phyloP scores from a whole-genome alignment of 2,797 vertebrate species.

The Manis javanica region DNA sequence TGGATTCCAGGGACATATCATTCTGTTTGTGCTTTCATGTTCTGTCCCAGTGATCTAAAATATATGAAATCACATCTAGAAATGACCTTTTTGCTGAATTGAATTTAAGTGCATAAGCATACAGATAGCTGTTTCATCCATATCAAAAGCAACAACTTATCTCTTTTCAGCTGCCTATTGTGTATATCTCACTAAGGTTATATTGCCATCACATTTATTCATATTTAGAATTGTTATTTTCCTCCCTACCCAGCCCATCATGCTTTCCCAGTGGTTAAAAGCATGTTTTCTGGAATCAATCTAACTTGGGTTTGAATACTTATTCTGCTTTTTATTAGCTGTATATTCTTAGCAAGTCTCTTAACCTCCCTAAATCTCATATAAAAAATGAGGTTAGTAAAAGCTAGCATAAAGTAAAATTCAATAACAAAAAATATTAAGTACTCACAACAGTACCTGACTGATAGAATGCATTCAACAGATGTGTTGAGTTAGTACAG shows the following conservation, averaged over 20 bases:
- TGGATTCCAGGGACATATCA: neutral
- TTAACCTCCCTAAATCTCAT: neutral
- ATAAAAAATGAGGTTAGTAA: neutral
- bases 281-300: neutral
- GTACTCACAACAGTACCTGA: neutral
- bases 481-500: neutral
- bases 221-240: neutral
- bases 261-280: neutral
- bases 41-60: neutral
- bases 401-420: neutral
- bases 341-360: neutral
- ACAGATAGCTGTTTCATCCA: neutral
- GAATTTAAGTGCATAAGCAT: neutral
- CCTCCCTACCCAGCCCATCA: neutral
- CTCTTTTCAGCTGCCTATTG: neutral
- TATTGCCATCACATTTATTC: neutral
- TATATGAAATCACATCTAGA: neutral
- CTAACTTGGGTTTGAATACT: neutral
- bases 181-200: neutral
- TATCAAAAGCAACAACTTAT: neutral
- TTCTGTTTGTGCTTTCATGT: neutral
- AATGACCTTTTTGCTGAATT: neutral
- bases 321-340: neutral
- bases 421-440: neutral
- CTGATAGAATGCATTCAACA: neutral